These are phyloP conservation scores for Clarias platycephalus DNA, from an alignment of 2,797 vertebrate species.

Conservation along the genomic window DNA sequence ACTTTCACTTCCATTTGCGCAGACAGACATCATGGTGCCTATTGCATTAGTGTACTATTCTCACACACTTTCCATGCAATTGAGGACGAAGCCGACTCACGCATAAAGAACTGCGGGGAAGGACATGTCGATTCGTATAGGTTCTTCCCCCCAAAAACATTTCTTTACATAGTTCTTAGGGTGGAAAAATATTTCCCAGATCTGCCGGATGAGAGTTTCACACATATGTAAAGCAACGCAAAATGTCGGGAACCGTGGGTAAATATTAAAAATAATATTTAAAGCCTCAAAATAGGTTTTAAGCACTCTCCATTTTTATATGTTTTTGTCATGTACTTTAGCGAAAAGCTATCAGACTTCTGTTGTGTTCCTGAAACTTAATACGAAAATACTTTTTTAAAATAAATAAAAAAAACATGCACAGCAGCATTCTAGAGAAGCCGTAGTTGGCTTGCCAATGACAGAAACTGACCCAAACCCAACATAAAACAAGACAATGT, in stretches of 20 bases:
- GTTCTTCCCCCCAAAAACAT: background rate
- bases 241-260: background rate
- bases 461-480: background rate
- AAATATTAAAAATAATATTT: background rate
- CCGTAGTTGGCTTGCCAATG: background rate
- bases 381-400: background rate
- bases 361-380: background rate
- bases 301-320: background rate
- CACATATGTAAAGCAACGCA: background rate
- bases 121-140: background rate
- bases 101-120: background rate
- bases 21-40: background rate
- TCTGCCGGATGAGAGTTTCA: background rate
- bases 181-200: background rate
- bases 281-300: background rate
- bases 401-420: background rate
- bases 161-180: background rate
- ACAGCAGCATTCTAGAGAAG: background rate
- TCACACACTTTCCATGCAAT: background rate
- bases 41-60: background rate
- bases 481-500: background rate
- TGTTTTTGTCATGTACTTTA: background rate
- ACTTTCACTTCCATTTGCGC: conserved; percentile 5
- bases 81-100: background rate
- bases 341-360: background rate